Evolutionary conservation across 2,888 invertebrate genomes (phyloP).

Genomic region (Drosophila testacea): DNA sequence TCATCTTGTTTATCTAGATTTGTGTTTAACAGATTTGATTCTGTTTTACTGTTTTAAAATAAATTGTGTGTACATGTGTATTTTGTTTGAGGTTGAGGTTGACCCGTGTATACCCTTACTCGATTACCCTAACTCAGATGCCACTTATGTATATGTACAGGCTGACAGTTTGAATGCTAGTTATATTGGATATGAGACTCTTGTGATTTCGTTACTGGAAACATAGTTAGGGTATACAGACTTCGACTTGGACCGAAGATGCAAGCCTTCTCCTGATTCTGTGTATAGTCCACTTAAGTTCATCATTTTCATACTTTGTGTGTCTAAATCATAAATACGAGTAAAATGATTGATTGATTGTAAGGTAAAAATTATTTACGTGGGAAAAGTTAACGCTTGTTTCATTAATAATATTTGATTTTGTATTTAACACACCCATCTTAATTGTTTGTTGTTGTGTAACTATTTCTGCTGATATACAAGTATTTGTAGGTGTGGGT

Average conservation of each 20-base stretch:
- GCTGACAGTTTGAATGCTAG: conserved; percentile 4
- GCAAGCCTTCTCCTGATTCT: conserved; percentile 1
- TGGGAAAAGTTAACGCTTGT: conserved; percentile 79
- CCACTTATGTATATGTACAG: conserved; percentile 17
- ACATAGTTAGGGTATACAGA: conserved; percentile 20
- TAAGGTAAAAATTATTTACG: conserved; percentile 70
- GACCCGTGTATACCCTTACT: conserved; percentile 42
- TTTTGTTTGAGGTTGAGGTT: conserved; percentile 10
- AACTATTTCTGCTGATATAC: conserved; percentile 40
- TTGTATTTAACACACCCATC: conserved; percentile 24
- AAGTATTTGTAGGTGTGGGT: conserved; percentile 20
- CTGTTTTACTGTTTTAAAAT: conserved; percentile 51
- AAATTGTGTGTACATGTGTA: conserved; percentile 37
- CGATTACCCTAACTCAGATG: background rate
- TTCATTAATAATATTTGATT: conserved; percentile 40
- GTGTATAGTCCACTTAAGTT: conserved; percentile 11
- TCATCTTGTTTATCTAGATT: conserved; percentile 37
- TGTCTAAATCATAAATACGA: conserved; percentile 53
- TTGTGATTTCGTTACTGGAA: conserved; percentile 4
- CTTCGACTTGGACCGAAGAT: conserved; percentile 23
- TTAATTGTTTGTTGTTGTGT: conserved; percentile 3
- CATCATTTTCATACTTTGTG: conserved; percentile 4
- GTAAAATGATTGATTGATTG: conserved; percentile 59
- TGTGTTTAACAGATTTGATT: conserved; percentile 45
- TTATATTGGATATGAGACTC: background rate